These are phyloP conservation scores for Melikaiella ostensackeni DNA, from an alignment of 2,888 invertebrate species.

Conservation along the genomic window DNA sequence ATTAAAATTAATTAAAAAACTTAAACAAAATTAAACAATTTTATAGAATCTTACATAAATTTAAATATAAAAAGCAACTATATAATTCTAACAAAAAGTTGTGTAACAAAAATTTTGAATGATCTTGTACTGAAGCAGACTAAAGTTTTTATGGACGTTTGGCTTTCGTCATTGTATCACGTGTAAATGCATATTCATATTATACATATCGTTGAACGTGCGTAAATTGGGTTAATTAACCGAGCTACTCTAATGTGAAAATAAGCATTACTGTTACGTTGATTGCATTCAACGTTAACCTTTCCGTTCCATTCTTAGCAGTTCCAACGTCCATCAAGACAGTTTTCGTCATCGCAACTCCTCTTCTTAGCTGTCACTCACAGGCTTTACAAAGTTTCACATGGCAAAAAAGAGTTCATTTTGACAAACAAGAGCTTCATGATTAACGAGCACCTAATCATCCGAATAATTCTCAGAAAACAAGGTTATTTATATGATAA, in stretches of 20 bases:
- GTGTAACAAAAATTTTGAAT: not conserved
- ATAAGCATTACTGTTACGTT: slow-evolving; percentile 35
- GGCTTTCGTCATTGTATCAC: slow-evolving; percentile 24
- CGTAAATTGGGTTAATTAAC: slow-evolving; percentile 37
- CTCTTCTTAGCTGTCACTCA: not conserved
- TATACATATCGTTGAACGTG: slow-evolving; percentile 31
- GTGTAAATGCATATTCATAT: slow-evolving; percentile 32
- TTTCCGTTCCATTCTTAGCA: slow-evolving; percentile 27
- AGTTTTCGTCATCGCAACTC: not conserved
- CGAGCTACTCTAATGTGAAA: slow-evolving; percentile 35
- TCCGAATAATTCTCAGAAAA: not conserved
- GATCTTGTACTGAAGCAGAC: not conserved
- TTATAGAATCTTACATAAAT: not conserved
- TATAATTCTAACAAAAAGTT: not conserved
- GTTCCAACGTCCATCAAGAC: slow-evolving; percentile 8
- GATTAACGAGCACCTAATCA: not conserved
- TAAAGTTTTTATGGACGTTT: slow-evolving; percentile 29
- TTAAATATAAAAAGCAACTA: not conserved
- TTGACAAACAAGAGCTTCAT: not conserved
- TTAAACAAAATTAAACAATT: not conserved
- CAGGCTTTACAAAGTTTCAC: not conserved
- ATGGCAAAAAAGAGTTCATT: not conserved
- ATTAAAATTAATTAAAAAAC: not conserved
- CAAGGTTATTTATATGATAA: not conserved
- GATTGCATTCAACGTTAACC: slow-evolving; percentile 15